These are phyloP conservation scores for Myotis yumanensis DNA, from an alignment of 2,113 vertebrate genomes.

Conservation along the genomic window DNA sequence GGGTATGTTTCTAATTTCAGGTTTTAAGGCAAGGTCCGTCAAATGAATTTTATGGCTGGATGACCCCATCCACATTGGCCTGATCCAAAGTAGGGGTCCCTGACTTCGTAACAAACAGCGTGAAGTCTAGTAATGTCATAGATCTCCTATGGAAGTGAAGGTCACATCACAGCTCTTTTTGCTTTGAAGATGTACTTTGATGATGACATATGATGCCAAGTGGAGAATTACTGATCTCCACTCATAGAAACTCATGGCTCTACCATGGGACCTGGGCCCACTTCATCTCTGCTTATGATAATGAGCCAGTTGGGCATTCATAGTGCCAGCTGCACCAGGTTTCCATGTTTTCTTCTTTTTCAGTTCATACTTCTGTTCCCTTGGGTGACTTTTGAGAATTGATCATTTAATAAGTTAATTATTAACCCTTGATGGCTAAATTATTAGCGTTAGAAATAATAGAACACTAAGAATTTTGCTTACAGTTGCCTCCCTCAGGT, in stretches of 20 bases:
- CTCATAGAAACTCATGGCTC: background rate
- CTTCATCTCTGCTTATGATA: background rate
- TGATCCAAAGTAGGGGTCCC: background rate
- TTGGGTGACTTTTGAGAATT: background rate
- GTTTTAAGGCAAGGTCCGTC: background rate
- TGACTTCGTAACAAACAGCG: background rate
- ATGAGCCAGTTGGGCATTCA: background rate
- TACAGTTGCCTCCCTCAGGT: background rate
- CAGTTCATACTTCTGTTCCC: background rate
- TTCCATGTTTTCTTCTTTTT: background rate
- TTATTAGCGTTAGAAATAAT: slow-evolving; percentile 26
- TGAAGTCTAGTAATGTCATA: background rate
- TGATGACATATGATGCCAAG: background rate
- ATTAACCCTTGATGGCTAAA: background rate
- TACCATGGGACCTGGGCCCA: background rate
- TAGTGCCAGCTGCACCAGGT: background rate
- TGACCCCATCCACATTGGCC: background rate
- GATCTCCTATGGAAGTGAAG: background rate
- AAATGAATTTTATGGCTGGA: background rate
- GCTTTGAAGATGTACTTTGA: background rate
- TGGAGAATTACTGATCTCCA: background rate
- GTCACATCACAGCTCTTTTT: background rate
- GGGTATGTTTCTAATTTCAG: background rate
- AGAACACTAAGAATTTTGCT: slow-evolving; percentile 9
- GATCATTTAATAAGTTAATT: background rate